Base-by-base conservation (phyloP, 2,797 vertebrate species). In the Distichodus sexfasciatus region DNA sequence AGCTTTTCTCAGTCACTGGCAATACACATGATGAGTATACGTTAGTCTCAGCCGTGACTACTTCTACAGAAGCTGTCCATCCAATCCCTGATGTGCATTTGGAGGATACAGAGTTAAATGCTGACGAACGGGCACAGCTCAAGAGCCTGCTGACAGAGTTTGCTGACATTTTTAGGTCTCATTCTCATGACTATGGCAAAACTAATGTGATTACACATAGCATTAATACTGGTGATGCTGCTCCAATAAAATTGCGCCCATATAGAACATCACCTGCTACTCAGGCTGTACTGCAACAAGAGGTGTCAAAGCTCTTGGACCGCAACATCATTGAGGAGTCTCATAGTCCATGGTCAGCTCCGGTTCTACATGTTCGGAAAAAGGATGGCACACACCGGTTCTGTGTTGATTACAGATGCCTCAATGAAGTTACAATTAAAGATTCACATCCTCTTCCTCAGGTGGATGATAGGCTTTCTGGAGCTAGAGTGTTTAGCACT, bases 361-460 rank as follows among this genome's bases (percentile, higher is more conserved):
- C 31, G 10, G 31, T 35, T 4, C 4, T 47, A 8, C 40, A 40
- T 9, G 47, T 53, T 1, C 6, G 33, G 14, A 51, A 66, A 10
- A 47, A 69, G 33, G 66, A 69, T 35, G 41, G 41, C 17, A 59
- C 53, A 9, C 36, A 66, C n/a, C 6, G 12, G 0, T 73, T 67
- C 10, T 67, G 71, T 26, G 46, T 73, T 1, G 57, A 26, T 26
- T 59, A 61, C 23, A 36, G 50, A n/a, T 8, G 26, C 1, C 26
- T 33, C 2, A 31, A 54, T 33, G 23, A 14, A 0, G 28, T 54
- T n/a, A 33, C 50, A 0, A 33, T 54, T 9, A 54, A 54, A 15
- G 50, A 54, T 2, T 54, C 28, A 6, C 50, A 54, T 9, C 50
- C 28, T 28, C 28, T 54, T 54, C 28, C 50, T 3, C n/a, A 24